Percentiles rank a stretch among this genome's conserved stretches.
phyloP scores from a whole-genome alignment of 2,113 vertebrate genomes.

The Fukomys damarensis region DNA sequence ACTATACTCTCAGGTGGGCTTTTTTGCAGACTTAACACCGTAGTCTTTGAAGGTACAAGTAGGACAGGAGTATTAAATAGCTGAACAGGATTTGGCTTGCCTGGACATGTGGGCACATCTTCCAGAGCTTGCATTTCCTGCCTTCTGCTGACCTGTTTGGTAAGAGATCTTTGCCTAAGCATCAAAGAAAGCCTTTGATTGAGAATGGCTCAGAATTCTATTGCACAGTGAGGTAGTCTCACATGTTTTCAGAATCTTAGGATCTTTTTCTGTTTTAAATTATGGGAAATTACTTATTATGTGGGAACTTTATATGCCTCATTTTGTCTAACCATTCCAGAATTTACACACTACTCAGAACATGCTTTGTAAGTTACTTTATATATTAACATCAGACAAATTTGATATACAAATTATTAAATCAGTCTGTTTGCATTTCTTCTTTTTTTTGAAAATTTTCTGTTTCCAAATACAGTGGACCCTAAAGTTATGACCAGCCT shows the following conservation, averaged over 20 bases:
- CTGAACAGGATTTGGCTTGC: not conserved
- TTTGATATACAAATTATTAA: slow-evolving; percentile 69
- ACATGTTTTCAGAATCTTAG: slow-evolving; percentile 35
- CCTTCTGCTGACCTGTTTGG: slow-evolving; percentile 46
- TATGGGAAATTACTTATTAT: not conserved
- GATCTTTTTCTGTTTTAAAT: slow-evolving; percentile 22
- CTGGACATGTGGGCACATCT: not conserved
- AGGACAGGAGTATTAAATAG: not conserved
- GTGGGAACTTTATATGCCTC: not conserved
- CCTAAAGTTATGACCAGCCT: too few relatives aligned
- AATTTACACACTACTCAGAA: not conserved
- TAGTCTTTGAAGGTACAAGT: slow-evolving; percentile 33
- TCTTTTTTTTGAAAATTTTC: slow-evolving; percentile 47
- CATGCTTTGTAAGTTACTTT: slow-evolving; percentile 63
- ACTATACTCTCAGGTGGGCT: not conserved
- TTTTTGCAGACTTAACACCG: not conserved
- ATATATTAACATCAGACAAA: slow-evolving; percentile 72
- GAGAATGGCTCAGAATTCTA: slow-evolving; percentile 42
- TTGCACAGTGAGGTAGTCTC: not conserved
- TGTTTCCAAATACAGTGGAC: slow-evolving; percentile 70
- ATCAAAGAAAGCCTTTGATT: slow-evolving; percentile 59
- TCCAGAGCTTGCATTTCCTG: slow-evolving; percentile 43
- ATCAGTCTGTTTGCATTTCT: slow-evolving; percentile 61
- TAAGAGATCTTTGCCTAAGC: slow-evolving; percentile 26
- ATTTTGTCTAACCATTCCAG: slow-evolving; percentile 25